Percentiles rank a stretch among this genome's conserved stretches.
Conservation (phyloP, 2,888 invertebrate genomes). For the Drosophila barbarae region DNA sequence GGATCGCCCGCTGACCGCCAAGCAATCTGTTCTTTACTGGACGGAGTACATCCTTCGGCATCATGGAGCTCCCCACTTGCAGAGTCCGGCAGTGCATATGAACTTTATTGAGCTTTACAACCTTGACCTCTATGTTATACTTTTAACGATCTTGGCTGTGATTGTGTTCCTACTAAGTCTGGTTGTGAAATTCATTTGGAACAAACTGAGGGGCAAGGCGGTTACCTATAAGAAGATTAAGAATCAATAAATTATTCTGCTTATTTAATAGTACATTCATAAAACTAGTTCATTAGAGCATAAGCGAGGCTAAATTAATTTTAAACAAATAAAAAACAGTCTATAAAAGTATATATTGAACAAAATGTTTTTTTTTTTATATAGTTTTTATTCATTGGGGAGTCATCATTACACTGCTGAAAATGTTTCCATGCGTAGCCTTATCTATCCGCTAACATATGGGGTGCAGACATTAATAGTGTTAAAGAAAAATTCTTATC, state of each 20-base stretch:
- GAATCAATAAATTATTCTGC: slow-evolving; percentile 34
- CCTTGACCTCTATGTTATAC: slow-evolving; percentile 79
- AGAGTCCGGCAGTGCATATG: slow-evolving; percentile 80
- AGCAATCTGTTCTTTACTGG: slow-evolving; percentile 82
- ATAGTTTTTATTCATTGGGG: background rate
- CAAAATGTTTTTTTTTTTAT: too few species aligned
- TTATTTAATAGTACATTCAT: background rate
- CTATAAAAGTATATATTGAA: background rate
- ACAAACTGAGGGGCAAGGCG: slow-evolving; percentile 23
- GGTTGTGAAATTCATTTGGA: slow-evolving; percentile 11
- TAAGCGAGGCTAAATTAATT: background rate
- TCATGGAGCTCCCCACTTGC: slow-evolving; percentile 81
- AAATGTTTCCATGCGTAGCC: background rate
- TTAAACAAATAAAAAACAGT: background rate
- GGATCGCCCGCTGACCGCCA: slow-evolving; percentile 81
- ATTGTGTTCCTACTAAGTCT: slow-evolving; percentile 35
- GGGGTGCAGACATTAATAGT: background rate
- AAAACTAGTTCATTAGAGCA: background rate
- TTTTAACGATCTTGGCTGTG: slow-evolving; percentile 10
- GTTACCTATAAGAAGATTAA: background rate
- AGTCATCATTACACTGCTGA: background rate
- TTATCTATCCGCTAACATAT: background rate
- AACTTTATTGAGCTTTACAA: slow-evolving; percentile 79
- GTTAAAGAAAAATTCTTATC: background rate
- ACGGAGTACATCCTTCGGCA: slow-evolving; percentile 82